Evolutionary conservation across 2,888 invertebrate species (phyloP), one percentile per base, ranked within the genome.

Genomic region (Stegophylla sp.): DNA sequence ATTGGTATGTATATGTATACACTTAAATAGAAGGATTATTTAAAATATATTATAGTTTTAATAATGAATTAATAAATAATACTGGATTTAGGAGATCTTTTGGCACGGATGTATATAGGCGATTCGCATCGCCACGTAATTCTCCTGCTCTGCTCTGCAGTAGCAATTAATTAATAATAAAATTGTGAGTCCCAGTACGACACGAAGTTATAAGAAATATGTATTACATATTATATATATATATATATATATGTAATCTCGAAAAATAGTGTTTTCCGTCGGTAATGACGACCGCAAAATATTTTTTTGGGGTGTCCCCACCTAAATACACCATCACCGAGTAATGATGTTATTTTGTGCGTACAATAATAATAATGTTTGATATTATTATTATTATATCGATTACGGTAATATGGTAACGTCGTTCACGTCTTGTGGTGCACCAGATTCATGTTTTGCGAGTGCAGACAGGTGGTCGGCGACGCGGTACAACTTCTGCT

Each of bases 401-500:
- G 20, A 23, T 71, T 34, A 41, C 23, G 23, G 7, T 34, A 34
- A 34, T n/a, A 17, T n/a, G 59, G 12, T 23, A 23, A 66, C 66
- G 45, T 2, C 28, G 45, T 41, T 79, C 13, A 79, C 23, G 79
- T 34, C 20, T 79, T 79, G 61, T 77, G 74, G 61, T 77, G 74
- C 51, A 51, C 15, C 63, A 51, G 20, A 5, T 23, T n/a, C n/a
- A n/a, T 69, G 26, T 67, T 61, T 26, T 71, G 71, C 41, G 69
- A 5, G 69, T 69, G 69, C n/a, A 79, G 17, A 0, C 79, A 61
- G 12, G n/a, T 71, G 13, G 88, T 88, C 1, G 88, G 88, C 28
- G 88, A 88, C 71, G 88, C 88, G 73, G 88, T 88, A 83, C 88
- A 88, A 67, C 88, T 88, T 53, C 88, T 85, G 82, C 88, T 88